These are phyloP conservation scores for Eupithecia subfuscata DNA, from an alignment of 2,888 invertebrate genomes.

Conservation along the genomic window DNA sequence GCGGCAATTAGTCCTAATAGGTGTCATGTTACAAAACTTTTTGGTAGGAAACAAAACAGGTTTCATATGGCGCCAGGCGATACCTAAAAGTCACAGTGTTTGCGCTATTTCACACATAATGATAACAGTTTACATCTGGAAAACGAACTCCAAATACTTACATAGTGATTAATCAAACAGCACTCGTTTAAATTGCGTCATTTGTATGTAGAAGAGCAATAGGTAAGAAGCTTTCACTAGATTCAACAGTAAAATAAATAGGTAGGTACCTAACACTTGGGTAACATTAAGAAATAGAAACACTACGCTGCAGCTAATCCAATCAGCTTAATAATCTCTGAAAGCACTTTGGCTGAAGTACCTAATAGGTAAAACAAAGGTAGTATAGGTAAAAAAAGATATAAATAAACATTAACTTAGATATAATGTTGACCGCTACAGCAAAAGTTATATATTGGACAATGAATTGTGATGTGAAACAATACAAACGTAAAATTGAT, in stretches of 20 bases:
- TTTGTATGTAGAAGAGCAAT: slow-evolving; percentile 28
- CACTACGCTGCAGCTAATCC: slow-evolving; percentile 18
- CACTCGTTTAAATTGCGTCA: slow-evolving; percentile 29
- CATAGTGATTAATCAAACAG: slow-evolving; percentile 19
- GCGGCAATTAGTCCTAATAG: slow-evolving; percentile 55
- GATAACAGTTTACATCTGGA: slow-evolving; percentile 18
- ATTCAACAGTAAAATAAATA: slow-evolving; percentile 27
- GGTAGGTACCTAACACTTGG: not conserved
- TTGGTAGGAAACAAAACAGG: slow-evolving; percentile 1
- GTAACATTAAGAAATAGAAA: slow-evolving; percentile 22
- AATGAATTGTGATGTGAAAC: not conserved
- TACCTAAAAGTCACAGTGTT: slow-evolving; percentile 20
- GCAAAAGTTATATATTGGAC: not conserved
- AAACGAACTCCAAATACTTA: slow-evolving; percentile 15
- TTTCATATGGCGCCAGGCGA: slow-evolving; percentile 31
- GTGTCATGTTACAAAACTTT: slow-evolving; percentile 42
- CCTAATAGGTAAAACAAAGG: not conserved
- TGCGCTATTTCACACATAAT: slow-evolving; percentile 12
- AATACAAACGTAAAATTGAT: not conserved
- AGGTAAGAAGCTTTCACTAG: slow-evolving; percentile 30
- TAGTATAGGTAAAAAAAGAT: no score
- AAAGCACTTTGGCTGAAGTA: not conserved
- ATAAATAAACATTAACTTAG: not conserved
- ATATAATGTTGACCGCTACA: not conserved
- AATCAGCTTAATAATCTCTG: not conserved